Base-by-base conservation (phyloP, 2,113 vertebrate genomes). In the Pristiophorus japonicus region DNA sequence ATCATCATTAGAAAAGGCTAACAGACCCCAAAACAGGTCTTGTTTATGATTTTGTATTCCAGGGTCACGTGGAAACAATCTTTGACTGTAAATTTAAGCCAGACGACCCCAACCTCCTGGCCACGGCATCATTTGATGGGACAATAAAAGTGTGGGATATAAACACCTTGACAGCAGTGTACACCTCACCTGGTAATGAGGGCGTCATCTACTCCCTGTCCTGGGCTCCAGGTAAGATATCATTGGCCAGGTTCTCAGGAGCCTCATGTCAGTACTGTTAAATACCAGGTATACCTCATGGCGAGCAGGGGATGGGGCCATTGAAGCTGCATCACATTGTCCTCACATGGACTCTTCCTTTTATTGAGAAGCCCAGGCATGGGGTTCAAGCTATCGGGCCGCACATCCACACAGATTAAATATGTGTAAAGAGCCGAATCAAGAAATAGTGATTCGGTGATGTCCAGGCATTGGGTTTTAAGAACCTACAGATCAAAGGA, bases 51-150 rank as follows among this genome's bases (percentile, higher is more conserved):
- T 96, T 96, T 95, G 8, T 96, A 62, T 96, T 97, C 95, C 97
- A 99, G 99, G 99, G 99, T 96, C 99, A 99, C 65, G 98, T 99
- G 96, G 99, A 99, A 97, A 99, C 99, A 51, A 99, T 99, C 96
- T 99, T 99, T 96, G 99, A 99, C 97, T 99, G 99, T 97, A 99
- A 99, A 96, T 99, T 99, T 96, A 99, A 99, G 96, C 99, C 99
- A 18, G 98, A 99, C 59, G 98, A 99, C 95, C 98, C 98, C 73
- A 99, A 99, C 97, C 97, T 99, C 96, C 97, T 99, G 96, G 99
- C 99, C 92, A 99, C 99, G 38, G 99, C 99, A 42, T 99, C 99
- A 30, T 99, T 99, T 97, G 99, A 99, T 96, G 99, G 99, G 96
- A 99, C 99, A 51, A 98, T 99, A 96, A 99, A 99, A 97, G 98